phyloP scores from a whole-genome alignment of 2,113 vertebrate genomes.

The Oryzias woworae region DNA sequence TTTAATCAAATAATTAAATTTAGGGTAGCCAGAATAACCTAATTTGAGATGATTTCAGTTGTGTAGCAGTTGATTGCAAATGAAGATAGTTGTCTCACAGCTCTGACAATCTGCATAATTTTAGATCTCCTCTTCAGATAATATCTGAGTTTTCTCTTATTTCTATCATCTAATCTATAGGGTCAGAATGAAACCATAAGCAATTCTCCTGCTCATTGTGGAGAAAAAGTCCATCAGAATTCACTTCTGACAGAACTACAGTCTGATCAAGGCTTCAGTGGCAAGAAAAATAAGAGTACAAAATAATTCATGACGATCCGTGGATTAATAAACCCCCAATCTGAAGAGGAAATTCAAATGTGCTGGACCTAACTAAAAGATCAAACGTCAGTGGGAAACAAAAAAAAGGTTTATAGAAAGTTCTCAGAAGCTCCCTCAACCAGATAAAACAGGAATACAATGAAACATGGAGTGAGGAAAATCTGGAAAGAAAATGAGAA shows the following conservation, averaged over 20 bases:
- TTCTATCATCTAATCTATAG: background rate
- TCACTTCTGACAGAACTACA: conserved; percentile 9
- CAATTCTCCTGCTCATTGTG: background rate
- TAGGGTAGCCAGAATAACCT: background rate
- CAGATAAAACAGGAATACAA: conserved; percentile 40
- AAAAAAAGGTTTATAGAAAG: conserved; percentile 47
- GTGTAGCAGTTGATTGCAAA: background rate
- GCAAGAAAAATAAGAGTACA: conserved; percentile 6
- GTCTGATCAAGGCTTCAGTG: conserved; percentile 51
- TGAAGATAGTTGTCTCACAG: background rate
- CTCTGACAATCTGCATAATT: background rate
- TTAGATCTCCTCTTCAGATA: background rate
- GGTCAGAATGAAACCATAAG: background rate
- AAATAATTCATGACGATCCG: conserved; percentile 17
- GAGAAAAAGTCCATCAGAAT: conserved; percentile 2
- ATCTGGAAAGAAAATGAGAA: conserved; percentile 69
- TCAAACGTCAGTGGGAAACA: conserved; percentile 44
- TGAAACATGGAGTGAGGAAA: conserved; percentile 32
- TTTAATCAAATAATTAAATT: background rate
- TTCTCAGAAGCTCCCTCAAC: conserved; percentile 35
- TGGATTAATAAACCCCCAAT: conserved; percentile 35
- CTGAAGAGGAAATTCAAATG: conserved; percentile 48
- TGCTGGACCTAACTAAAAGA: conserved; percentile 54
- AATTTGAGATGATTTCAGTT: background rate
- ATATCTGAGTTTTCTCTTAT: conserved; percentile 7